Evolutionary conservation across 2,797 vertebrate species (phyloP), one percentile per base, ranked within the genome.

Genomic region (Lagodon rhomboides): DNA sequence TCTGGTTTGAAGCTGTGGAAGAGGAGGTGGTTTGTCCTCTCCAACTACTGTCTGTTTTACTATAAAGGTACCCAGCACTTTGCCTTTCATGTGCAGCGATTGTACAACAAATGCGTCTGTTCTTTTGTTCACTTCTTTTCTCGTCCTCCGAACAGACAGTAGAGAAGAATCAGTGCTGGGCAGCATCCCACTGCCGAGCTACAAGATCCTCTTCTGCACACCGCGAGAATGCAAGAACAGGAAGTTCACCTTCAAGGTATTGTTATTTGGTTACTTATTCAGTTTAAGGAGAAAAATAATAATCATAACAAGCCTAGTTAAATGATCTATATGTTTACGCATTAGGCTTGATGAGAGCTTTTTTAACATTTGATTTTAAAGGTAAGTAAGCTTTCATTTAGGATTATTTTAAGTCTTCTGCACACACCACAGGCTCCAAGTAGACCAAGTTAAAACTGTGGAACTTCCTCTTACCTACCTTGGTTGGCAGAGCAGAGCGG

Each of bases 1-100:
- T 91, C 95, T 0, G 97, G 96, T 17, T 90, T 98, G 70, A 96
- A 96, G 85, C 93, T 98, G 1, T 98, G 97, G 97, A 98, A 98
- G 83, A 96, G 96, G 73, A 93, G 97, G 74, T 98, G 97, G 97
- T 98, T 98, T 49, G 97, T 98, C 54, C 96, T 98, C 50, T 97
- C 97, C 1, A 96, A 97, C 87, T 97, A 95, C 79, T 98, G 97
- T 84, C 94, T 98, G 71, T 98, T 96, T 92, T 98, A 98, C 84
- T 98, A 98, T 77, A 96, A 97, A 96, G 97, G 97, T 97, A 94
- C 43, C 10, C 20, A 12, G 27, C 17, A 10, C 46, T 65, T 17
- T 51, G 9, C n/a, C 49, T 59, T 47, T 44, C 38, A 30, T 73
- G 38, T 27, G 0, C 46, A 54, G 63, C 41, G 38, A 68, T 18